phyloP scores from a whole-genome alignment of 2,113 vertebrate genomes.

The Scytalopus superciliaris region DNA sequence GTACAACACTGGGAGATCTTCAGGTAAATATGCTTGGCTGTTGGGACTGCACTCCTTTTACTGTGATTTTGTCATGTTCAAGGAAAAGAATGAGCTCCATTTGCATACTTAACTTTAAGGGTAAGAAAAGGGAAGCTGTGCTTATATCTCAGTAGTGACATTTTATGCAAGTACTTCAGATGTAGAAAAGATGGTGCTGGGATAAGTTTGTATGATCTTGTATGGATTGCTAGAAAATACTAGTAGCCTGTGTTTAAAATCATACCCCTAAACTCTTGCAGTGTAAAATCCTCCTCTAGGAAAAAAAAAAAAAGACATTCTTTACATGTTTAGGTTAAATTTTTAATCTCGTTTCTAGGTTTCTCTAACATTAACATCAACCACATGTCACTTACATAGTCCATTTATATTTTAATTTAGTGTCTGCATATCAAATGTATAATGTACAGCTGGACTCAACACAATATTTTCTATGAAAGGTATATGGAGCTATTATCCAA shows the following conservation, averaged over 20 bases:
- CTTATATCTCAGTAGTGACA: not conserved
- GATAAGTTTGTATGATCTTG: not conserved
- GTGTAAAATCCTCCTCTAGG: not conserved
- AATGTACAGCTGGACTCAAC: not conserved
- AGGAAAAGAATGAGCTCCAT: not conserved
- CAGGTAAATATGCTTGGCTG: not conserved
- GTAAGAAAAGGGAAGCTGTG: not conserved
- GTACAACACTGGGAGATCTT: not conserved
- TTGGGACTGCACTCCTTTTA: not conserved
- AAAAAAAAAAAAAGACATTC: not conserved
- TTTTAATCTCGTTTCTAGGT: not conserved
- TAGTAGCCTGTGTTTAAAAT: not conserved
- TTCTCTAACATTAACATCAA: not conserved
- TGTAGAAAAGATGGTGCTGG: not conserved
- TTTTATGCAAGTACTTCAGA: not conserved
- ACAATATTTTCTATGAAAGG: not conserved
- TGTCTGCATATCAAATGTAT: not conserved
- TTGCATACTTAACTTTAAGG: not conserved
- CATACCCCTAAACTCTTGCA: not conserved
- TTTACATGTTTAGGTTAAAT: not conserved
- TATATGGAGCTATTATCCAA: not conserved
- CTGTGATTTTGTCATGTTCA: not conserved
- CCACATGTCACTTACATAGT: not conserved
- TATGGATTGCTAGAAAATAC: not conserved
- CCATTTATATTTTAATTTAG: conserved; percentile 1